Percentiles rank a stretch among this genome's conserved stretches.
Evolutionary conservation across 2,888 invertebrate species (phyloP).

Genomic region (Bellardia pandia): DNA sequence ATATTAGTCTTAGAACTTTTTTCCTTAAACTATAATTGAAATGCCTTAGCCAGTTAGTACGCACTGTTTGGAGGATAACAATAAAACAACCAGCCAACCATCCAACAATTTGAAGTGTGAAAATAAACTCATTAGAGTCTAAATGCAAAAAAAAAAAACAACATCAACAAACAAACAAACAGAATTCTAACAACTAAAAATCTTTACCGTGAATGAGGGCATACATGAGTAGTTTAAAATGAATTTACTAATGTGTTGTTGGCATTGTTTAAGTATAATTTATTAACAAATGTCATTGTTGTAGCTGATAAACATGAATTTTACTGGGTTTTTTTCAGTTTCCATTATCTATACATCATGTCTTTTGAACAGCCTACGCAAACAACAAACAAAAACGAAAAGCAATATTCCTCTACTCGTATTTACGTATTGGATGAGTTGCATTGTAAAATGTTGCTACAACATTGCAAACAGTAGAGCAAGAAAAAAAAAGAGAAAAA

Average conservation of each 20-base stretch:
- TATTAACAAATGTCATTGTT: slow-evolving; percentile 65
- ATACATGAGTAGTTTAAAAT: slow-evolving; percentile 33
- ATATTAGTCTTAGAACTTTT: too few species aligned
- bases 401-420: not conserved
- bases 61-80: not conserved
- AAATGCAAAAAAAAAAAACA: slow-evolving; percentile 1
- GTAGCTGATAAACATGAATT: slow-evolving; percentile 47
- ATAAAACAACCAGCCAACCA: not conserved
- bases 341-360: not conserved
- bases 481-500: slow-evolving; percentile 11
- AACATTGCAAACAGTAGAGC: slow-evolving; percentile 11
- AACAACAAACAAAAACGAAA: slow-evolving; percentile 5
- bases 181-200: not conserved
- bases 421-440: slow-evolving; percentile 29
- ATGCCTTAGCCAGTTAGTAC: not conserved
- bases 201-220: slow-evolving; percentile 12
- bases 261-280: slow-evolving; percentile 55
- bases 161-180: not conserved
- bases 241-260: slow-evolving; percentile 24
- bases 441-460: slow-evolving; percentile 27
- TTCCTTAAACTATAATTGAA: too few species aligned
- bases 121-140: slow-evolving; percentile 56
- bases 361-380: slow-evolving; percentile 59
- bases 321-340: not conserved
- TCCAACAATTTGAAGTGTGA: slow-evolving; percentile 47